Evolutionary conservation across 1,140 invertebrate genomes (phyloP).

Genomic region (Fopius arisanus): DNA sequence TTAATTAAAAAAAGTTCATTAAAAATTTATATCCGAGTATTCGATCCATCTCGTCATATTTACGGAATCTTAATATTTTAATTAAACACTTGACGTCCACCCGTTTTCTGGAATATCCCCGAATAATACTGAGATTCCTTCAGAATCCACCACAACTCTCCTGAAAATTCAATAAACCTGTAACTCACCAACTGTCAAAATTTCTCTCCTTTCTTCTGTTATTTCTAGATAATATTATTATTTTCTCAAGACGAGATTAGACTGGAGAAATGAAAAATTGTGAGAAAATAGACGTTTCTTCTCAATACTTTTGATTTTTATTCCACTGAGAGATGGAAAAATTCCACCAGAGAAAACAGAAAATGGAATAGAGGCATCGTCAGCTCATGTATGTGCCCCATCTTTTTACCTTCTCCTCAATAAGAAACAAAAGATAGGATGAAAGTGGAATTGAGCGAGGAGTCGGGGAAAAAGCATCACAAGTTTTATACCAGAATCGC

Average conservation of each 20-base stretch:
- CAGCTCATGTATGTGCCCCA: not conserved
- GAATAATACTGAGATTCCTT: not conserved
- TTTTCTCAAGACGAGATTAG: not conserved
- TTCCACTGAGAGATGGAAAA: not conserved
- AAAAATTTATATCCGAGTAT: too few species aligned
- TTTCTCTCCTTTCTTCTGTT: not conserved
- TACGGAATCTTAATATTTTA: not conserved
- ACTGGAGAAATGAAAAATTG: not conserved
- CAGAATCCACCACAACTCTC: not conserved
- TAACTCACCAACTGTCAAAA: not conserved
- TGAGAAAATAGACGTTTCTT: not conserved
- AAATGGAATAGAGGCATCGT: not conserved
- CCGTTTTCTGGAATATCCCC: not conserved
- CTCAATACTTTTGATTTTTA: not conserved
- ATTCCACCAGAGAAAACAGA: not conserved
- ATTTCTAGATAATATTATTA: not conserved
- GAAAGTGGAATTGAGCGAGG: not conserved
- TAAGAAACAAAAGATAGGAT: not conserved
- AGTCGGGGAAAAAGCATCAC: not conserved
- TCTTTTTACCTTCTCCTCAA: not conserved
- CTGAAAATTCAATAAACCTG: constrained; percentile 5
- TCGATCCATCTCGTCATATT: not conserved
- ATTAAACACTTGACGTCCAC: not conserved
- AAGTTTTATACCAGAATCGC: not conserved
- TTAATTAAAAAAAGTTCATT: too few species aligned